Conservation (phyloP, 1,140 invertebrate species). For the Stenopsyche tienmushanensis region DNA sequence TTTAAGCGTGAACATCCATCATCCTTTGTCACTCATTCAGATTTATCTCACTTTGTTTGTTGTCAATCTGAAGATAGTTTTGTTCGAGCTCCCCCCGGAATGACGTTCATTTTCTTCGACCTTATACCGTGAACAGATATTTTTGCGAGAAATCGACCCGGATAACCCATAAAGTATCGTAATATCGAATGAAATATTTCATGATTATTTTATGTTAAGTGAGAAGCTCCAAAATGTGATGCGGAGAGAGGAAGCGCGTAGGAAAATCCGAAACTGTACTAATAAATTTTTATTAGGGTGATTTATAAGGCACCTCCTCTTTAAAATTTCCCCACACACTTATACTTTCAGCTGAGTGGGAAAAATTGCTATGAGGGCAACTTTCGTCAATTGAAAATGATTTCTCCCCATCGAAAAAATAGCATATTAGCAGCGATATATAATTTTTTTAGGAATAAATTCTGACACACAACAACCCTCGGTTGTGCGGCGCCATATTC, state of each 20-base stretch:
- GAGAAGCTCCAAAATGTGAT: slow-evolving; percentile 1
- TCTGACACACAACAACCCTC: background rate
- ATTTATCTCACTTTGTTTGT: slow-evolving; percentile 30
- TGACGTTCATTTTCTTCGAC: background rate
- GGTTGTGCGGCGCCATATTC: background rate
- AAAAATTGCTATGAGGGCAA: background rate
- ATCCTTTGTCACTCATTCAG: slow-evolving; percentile 25
- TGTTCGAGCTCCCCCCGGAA: background rate
- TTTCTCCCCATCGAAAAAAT: background rate
- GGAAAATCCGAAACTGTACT: slow-evolving; percentile 26
- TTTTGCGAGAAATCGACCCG: background rate
- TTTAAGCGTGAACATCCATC: slow-evolving; percentile 26
- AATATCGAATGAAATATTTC: slow-evolving; percentile 10
- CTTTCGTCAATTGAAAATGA: background rate
- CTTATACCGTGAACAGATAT: background rate
- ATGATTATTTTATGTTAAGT: slow-evolving; percentile 29
- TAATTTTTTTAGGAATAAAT: background rate
- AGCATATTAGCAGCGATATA: too few relatives aligned
- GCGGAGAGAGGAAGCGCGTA: background rate
- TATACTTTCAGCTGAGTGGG: background rate
- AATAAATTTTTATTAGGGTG: slow-evolving; percentile 30
- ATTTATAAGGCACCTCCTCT: slow-evolving; percentile 16
- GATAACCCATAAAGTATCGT: background rate
- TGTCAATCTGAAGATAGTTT: slow-evolving; percentile 20
- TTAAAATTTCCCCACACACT: background rate